Conservation (phyloP, 1,140 invertebrate genomes). For the Apis dorsata region DNA sequence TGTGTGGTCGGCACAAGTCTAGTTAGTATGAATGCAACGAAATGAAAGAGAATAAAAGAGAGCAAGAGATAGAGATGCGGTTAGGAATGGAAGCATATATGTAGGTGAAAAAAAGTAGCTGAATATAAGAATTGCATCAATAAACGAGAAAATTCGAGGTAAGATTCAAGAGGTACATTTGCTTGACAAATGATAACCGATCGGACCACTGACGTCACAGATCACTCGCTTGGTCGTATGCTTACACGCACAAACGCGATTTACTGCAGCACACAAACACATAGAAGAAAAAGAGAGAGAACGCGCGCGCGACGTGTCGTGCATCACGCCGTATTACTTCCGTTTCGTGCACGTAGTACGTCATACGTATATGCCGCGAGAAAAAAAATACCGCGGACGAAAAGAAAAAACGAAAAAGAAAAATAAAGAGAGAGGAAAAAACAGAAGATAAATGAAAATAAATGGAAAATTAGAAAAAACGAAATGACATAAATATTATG, state of each 20-base stretch:
- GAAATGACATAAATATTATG: background rate
- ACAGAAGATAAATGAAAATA: background rate
- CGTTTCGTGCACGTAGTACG: slow-evolving; percentile 49
- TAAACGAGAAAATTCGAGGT: slow-evolving; percentile 23
- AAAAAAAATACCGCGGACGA: slow-evolving; percentile 29
- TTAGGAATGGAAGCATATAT: background rate
- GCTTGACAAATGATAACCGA: slow-evolving; percentile 77
- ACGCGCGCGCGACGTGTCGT: slow-evolving; percentile 55
- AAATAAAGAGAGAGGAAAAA: background rate
- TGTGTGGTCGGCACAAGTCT: slow-evolving; percentile 54
- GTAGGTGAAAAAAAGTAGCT: background rate
- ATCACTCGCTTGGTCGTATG: slow-evolving; percentile 61
- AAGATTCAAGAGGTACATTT: slow-evolving; percentile 64
- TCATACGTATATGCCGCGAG: slow-evolving; percentile 52
- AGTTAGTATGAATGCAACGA: slow-evolving; percentile 44
- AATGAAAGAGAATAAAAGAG: slow-evolving; percentile 46
- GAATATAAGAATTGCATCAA: background rate
- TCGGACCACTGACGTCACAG: slow-evolving; percentile 75
- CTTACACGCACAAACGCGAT: slow-evolving; percentile 52
- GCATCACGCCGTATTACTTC: slow-evolving; percentile 57
- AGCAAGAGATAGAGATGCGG: slow-evolving; percentile 30
- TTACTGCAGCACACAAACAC: slow-evolving; percentile 30
- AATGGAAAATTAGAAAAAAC: background rate
- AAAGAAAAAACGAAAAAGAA: background rate
- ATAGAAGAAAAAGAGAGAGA: slow-evolving; percentile 46